Evolutionary conservation across 2,113 vertebrate genomes (phyloP), one percentile per base, ranked within the genome.

Genomic region (Perccottus glenii): DNA sequence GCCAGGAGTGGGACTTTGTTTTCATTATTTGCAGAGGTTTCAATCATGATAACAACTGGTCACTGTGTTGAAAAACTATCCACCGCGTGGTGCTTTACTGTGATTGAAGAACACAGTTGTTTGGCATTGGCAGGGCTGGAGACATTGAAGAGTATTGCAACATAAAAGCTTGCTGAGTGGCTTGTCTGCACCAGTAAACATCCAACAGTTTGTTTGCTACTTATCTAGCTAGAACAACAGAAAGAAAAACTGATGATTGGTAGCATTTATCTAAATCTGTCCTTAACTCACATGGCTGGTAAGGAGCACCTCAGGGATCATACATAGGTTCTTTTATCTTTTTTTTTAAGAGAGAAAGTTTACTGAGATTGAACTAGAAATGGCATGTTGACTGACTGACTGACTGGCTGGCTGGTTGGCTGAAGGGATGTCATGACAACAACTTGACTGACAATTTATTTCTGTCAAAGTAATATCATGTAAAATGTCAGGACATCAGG

Each of bases 141-240:
- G 48, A 67, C 51, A 47, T 43, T 67, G 60, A 78, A 60, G 48
- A 67, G 73, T 67, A 82, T 60, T 33, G 43, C 48, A 52, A 48
- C 47, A 66, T 78, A 68, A 78, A 75, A 78, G 19, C 32, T 11
- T 68, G 45, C 52, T 42, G 58, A 73, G 58, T 61, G 45, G 36
- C 60, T 71, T 59, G 60, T 58, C 69, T 52, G 63, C 11, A 48
- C 48, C 27, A 36, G 46, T 36, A 60, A 71, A 72, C 49, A 11
- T 43, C 63, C 40, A 50, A 75, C 46, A 70, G 36, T 73, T 50
- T 51, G 45, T 74, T 51, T 77, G 60, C 46, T 60, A 8, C 49
- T 52, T 19, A 47, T 78, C 59, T 68, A 47, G 61, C 50, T 52
- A 48, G 38, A 59, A 49, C 55, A 11, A 55, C 50, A 60, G 8